A percentile compares a stretch with the other conserved stretches of the same genome.
phyloP scores from a whole-genome alignment of 64 coral and sea anemone genomes.

The Pachyseris speciosa region DNA sequence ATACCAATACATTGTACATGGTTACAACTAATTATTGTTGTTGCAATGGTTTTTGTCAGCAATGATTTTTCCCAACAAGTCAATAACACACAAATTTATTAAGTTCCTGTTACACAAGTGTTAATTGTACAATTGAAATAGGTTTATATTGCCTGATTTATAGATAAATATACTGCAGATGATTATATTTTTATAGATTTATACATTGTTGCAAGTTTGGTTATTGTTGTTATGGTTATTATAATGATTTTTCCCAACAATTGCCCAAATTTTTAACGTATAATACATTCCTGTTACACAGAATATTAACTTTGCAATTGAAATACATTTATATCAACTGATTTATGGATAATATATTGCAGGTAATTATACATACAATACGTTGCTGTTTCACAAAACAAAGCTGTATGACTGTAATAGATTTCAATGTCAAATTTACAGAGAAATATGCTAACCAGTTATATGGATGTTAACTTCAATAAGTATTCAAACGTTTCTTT shows the following conservation, averaged over 20 bases:
- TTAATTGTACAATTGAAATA: neutral
- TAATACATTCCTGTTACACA: too few relatives aligned
- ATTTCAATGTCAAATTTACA: constrained; percentile 75
- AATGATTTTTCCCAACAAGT: constrained; percentile 10
- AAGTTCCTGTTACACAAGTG: neutral
- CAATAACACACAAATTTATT: constrained; percentile 31
- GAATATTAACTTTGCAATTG: too few relatives aligned
- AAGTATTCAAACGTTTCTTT: constrained; percentile 73
- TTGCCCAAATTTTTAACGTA: too few relatives aligned
- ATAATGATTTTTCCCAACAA: too few relatives aligned
- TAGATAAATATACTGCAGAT: neutral
- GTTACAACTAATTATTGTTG: constrained; percentile 18
- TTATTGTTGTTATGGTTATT: too few relatives aligned
- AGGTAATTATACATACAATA: constrained; percentile 29
- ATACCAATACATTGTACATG: constrained; percentile 26
- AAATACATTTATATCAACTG: too few relatives aligned
- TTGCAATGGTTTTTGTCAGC: constrained; percentile 27
- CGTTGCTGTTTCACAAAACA: constrained; percentile 67
- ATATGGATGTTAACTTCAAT: constrained; percentile 77
- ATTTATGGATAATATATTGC: too few relatives aligned
- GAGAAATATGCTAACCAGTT: constrained; percentile 67
- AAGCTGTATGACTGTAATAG: constrained; percentile 55
- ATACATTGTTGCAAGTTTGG: too few relatives aligned
- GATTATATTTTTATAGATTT: too few relatives aligned
- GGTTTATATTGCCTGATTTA: neutral